Percentiles rank a stretch among this genome's conserved stretches.
These are phyloP conservation scores for Dinocampus coccinellae DNA, from an alignment of 2,888 invertebrate species.

Conservation along the genomic window DNA sequence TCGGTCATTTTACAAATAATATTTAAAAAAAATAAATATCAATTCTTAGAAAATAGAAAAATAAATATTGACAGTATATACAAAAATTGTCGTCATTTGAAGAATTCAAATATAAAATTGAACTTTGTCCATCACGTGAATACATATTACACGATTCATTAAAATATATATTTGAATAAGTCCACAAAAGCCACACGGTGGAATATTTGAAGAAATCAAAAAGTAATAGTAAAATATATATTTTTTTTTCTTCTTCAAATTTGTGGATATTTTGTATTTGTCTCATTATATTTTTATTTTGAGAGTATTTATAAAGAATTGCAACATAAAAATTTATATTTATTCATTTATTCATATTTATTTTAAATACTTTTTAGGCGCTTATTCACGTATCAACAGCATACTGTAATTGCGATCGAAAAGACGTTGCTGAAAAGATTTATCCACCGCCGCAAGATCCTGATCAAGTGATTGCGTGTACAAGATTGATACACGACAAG, in stretches of 20 bases:
- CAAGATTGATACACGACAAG: constrained; percentile 69
- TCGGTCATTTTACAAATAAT: too few relatives aligned
- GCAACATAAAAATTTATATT: neutral
- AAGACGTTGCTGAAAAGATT: constrained; percentile 74
- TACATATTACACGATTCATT: neutral
- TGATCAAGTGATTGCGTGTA: constrained; percentile 70
- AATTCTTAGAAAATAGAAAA: neutral
- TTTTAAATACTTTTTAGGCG: constrained; percentile 64
- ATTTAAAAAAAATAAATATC: neutral
- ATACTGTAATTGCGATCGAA: constrained; percentile 79
- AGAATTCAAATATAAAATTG: constrained; percentile 4
- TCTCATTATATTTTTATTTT: too few relatives aligned
- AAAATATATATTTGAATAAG: constrained; percentile 36
- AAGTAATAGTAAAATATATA: neutral
- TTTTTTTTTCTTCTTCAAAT: neutral
- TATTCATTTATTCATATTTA: constrained; percentile 11
- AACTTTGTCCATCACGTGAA: constrained; percentile 23
- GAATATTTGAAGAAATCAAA: neutral
- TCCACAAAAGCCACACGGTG: neutral
- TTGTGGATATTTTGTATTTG: too few relatives aligned
- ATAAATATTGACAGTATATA: neutral
- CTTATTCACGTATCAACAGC: constrained; percentile 81
- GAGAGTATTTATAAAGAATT: too few relatives aligned
- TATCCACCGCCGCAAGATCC: constrained; percentile 73
- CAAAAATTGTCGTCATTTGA: neutral